A percentile compares a stretch with the other conserved stretches of the same genome.
Evolutionary conservation across 2,888 invertebrate species (phyloP).

Genomic region (Orchestes rusci): DNA sequence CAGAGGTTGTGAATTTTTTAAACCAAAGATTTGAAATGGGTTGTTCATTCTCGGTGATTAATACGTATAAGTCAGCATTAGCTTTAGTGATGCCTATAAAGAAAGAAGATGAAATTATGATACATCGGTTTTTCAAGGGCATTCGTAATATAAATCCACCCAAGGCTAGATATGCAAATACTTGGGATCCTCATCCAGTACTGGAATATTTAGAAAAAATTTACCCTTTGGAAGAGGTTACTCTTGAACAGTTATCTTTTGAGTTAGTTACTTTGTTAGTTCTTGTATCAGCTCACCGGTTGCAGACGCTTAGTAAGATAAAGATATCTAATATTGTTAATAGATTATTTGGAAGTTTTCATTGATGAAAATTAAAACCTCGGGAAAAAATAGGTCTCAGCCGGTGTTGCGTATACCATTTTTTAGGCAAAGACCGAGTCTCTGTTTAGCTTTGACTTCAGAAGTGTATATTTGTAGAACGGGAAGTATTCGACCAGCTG

Average conservation of each 20-base stretch:
- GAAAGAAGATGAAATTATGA: too few relatives aligned
- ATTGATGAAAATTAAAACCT: slow-evolving; percentile 8
- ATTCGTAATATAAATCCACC: slow-evolving; percentile 6
- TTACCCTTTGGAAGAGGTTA: not conserved
- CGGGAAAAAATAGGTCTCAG: not conserved
- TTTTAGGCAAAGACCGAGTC: too few relatives aligned
- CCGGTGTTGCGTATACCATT: slow-evolving; percentile 4
- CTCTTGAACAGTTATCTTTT: not conserved
- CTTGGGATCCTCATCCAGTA: slow-evolving; percentile 6
- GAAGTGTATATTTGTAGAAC: too few relatives aligned
- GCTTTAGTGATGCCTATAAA: not conserved
- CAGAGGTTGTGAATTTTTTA: too few relatives aligned
- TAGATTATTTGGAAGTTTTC: not conserved
- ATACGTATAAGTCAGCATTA: too few relatives aligned
- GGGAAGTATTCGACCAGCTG: too few relatives aligned
- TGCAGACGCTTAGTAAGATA: slow-evolving; percentile 6
- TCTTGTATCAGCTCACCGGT: slow-evolving; percentile 7
- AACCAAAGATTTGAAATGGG: too few relatives aligned
- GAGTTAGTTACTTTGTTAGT: slow-evolving; percentile 5
- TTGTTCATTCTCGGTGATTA: too few relatives aligned
- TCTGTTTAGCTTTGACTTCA: too few relatives aligned
- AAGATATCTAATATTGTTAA: slow-evolving; percentile 3
- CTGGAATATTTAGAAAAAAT: not conserved
- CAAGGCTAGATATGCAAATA: slow-evolving; percentile 2
- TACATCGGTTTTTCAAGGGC: slow-evolving; percentile 6